Evolutionary conservation across 1,140 invertebrate species (phyloP).

Genomic region (Aricia agestis): DNA sequence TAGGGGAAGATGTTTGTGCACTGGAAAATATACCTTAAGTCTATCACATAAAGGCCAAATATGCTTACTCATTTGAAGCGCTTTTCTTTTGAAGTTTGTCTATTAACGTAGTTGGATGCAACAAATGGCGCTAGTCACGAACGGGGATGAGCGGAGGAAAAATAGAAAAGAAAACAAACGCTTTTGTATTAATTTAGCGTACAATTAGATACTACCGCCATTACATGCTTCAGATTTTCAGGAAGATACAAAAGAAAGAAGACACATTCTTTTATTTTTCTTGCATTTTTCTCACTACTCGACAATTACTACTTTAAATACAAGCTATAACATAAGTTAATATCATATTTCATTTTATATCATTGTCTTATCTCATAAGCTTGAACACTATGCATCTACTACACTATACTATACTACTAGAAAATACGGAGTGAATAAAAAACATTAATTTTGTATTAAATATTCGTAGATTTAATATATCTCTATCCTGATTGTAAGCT

Average conservation of each 20-base stretch:
- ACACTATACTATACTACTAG: too few relatives aligned
- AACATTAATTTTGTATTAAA: too few relatives aligned
- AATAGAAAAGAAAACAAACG: constrained; percentile 17
- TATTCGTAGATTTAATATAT: too few relatives aligned
- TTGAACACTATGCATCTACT: too few relatives aligned
- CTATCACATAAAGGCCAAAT: background rate
- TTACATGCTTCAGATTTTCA: background rate
- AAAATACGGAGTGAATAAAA: too few relatives aligned
- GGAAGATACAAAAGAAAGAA: constrained; percentile 16
- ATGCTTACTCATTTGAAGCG: background rate
- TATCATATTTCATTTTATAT: too few relatives aligned
- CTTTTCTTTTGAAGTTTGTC: constrained; percentile 29
- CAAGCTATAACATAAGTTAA: too few relatives aligned
- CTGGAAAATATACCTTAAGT: background rate
- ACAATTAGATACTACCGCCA: background rate
- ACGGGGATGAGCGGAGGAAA: background rate
- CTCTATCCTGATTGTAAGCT: too few relatives aligned
- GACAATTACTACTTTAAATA: too few relatives aligned
- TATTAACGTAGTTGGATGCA: constrained; percentile 33
- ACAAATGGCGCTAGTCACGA: constrained; percentile 27
- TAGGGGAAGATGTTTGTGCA: background rate
- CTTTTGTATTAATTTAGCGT: constrained; percentile 21
- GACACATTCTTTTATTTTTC: too few relatives aligned
- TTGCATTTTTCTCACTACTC: too few relatives aligned
- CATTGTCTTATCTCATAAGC: too few relatives aligned